Evolutionary conservation across 2,888 invertebrate species (phyloP).

Genomic region (Volucella bombylans): DNA sequence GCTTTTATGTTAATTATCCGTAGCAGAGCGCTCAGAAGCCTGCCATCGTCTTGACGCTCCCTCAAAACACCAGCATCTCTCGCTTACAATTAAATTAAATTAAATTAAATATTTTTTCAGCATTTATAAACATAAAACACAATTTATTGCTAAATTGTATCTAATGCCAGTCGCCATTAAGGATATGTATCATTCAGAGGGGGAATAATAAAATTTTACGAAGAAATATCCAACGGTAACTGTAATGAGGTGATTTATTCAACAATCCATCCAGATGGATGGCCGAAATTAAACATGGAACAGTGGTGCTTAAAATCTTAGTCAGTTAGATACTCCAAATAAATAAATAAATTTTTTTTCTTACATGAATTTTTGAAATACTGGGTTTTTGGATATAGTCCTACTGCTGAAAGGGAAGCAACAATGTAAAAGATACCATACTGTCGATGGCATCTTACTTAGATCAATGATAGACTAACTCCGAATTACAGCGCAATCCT

Average conservation of each 20-base stretch:
- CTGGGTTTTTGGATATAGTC: too few relatives aligned
- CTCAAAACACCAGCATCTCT: conserved; percentile 6
- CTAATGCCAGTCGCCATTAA: conserved; percentile 33
- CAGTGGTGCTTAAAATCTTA: conserved; percentile 18
- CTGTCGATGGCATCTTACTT: too few relatives aligned
- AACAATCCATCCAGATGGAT: not conserved
- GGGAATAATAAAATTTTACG: conserved; percentile 48
- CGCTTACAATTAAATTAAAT: conserved; percentile 37
- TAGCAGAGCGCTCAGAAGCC: not conserved
- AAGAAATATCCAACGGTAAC: conserved; percentile 46
- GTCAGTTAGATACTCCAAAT: too few relatives aligned
- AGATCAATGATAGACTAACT: too few relatives aligned
- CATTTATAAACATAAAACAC: conserved; percentile 63
- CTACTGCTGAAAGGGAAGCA: too few relatives aligned
- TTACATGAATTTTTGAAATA: too few relatives aligned
- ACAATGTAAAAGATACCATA: too few relatives aligned
- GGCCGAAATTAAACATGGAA: conserved; percentile 1
- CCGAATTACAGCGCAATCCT: too few relatives aligned
- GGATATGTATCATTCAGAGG: conserved; percentile 49
- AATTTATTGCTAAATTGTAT: conserved; percentile 56
- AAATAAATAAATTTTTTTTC: too few relatives aligned
- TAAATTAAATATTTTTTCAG: conserved; percentile 58
- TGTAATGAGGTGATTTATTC: conserved; percentile 64
- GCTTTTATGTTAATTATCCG: conserved; percentile 53
- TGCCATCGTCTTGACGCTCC: not conserved